Evolutionary conservation across 2,113 vertebrate genomes (phyloP).

Genomic region (Hepsetus odoe): DNA sequence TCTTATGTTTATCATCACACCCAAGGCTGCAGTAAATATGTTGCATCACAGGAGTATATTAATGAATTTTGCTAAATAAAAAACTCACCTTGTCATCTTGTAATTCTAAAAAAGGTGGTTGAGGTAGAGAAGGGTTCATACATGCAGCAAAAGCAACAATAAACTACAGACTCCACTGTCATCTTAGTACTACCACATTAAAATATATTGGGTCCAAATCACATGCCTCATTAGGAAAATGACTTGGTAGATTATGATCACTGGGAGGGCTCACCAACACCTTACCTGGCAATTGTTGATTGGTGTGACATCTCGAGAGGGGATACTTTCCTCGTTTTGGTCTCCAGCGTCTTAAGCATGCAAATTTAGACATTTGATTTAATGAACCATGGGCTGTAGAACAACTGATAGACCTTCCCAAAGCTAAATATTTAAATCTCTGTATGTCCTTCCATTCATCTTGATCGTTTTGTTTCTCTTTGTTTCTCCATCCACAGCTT

Average conservation of each 20-base stretch:
- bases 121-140: background rate
- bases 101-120: background rate
- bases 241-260: slow-evolving; percentile 36
- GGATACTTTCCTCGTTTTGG: background rate
- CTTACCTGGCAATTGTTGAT: slow-evolving; percentile 39
- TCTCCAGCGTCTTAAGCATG: slow-evolving; percentile 30
- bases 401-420: background rate
- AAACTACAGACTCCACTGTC: background rate
- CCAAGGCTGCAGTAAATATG: background rate
- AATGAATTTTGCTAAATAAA: background rate
- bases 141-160: background rate
- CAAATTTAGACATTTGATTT: background rate
- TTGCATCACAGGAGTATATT: background rate
- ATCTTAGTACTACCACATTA: background rate
- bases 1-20: no score
- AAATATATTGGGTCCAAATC: background rate
- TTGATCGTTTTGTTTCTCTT: background rate
- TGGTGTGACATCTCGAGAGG: slow-evolving; percentile 22
- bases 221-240: slow-evolving; percentile 21
- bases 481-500: no score
- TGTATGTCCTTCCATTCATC: background rate
- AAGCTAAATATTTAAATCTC: slow-evolving; percentile 9
- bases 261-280: slow-evolving; percentile 40
- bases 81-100: background rate
- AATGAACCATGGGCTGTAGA: slow-evolving; percentile 1